Conservation (phyloP, 2,113 vertebrate genomes). For the Diadophis punctatus region DNA sequence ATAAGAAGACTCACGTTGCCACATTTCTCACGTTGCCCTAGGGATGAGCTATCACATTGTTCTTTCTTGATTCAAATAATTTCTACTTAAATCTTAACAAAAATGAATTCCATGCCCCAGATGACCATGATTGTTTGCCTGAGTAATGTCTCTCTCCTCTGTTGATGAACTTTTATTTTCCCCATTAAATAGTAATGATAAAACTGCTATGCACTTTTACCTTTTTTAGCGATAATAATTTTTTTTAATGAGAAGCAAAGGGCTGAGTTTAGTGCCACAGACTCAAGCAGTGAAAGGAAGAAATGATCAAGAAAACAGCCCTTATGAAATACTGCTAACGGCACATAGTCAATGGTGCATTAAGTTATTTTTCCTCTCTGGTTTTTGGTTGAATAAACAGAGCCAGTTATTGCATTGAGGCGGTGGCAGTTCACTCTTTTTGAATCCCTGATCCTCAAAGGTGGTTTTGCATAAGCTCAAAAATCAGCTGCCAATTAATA, state of each 20-base stretch:
- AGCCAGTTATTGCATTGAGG: not conserved
- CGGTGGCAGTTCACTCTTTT: not conserved
- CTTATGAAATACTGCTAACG: conserved; percentile 36
- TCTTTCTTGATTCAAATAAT: conserved; percentile 48
- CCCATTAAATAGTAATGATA: conserved; percentile 44
- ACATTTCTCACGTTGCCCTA: not conserved
- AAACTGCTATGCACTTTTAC: conserved; percentile 41
- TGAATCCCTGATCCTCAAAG: conserved; percentile 7
- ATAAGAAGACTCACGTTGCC: conserved; percentile 46
- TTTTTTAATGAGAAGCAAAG: conserved; percentile 33
- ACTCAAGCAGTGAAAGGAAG: conserved; percentile 46
- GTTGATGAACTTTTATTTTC: conserved; percentile 45
- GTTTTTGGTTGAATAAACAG: not conserved
- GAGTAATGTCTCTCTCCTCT: conserved; percentile 13
- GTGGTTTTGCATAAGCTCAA: not conserved
- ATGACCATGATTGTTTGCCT: not conserved
- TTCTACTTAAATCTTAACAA: conserved; percentile 56
- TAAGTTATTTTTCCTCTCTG: conserved; percentile 23
- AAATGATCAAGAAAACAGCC: conserved; percentile 43
- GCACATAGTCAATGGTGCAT: conserved; percentile 30
- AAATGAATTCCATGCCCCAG: conserved; percentile 45
- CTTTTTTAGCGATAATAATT: conserved; percentile 39
- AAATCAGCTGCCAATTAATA: not conserved
- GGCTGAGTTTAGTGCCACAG: conserved; percentile 37
- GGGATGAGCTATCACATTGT: conserved; percentile 45